phyloP scores from a whole-genome alignment of 2,888 invertebrate species.

The Cheilosia grossa region DNA sequence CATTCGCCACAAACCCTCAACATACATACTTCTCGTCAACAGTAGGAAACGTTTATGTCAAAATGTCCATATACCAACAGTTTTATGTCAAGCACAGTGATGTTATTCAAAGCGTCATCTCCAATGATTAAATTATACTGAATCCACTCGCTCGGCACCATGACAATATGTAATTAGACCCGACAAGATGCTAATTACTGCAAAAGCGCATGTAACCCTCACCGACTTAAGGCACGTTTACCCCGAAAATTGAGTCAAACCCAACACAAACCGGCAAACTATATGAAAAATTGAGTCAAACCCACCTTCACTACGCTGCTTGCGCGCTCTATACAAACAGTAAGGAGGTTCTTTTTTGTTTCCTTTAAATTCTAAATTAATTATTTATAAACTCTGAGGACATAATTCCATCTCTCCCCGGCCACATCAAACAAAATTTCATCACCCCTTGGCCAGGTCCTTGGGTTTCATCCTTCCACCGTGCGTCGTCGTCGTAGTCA shows the following conservation, averaged over 20 bases:
- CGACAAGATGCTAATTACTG: conserved; percentile 5
- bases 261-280: neutral
- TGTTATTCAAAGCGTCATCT: neutral
- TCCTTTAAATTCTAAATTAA: conserved; percentile 68
- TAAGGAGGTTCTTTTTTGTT: conserved; percentile 21
- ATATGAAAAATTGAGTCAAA: neutral
- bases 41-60: no score
- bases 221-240: conserved; percentile 18
- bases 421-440: conserved; percentile 70
- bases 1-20: no score
- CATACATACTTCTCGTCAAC: no score
- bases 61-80: neutral
- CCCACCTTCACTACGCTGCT: neutral
- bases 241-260: conserved; percentile 25
- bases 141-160: neutral
- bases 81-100: neutral
- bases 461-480: conserved; percentile 47
- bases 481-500: neutral
- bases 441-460: conserved; percentile 22
- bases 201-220: neutral
- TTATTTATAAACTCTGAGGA: conserved; percentile 74
- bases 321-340: conserved; percentile 15
- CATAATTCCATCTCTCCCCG: conserved; percentile 70
- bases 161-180: conserved; percentile 4
- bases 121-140: neutral